Conservation (phyloP, 2,888 invertebrate genomes). For the Drosophila leonis region DNA sequence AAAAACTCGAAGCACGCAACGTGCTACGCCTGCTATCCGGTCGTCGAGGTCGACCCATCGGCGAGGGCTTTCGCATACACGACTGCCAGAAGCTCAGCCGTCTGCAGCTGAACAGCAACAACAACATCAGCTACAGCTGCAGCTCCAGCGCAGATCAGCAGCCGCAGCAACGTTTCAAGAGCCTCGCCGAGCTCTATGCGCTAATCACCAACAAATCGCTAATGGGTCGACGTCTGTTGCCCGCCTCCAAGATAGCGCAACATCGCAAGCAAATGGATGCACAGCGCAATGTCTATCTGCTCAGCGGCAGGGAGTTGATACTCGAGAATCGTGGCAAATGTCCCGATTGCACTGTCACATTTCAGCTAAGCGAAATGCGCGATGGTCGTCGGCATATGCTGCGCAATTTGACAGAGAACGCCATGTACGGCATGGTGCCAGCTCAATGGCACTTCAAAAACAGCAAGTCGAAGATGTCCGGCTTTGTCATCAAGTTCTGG, state of each 20-base stretch:
- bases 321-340: conserved; percentile 91
- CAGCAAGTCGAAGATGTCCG: conserved; percentile 87
- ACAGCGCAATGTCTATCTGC: conserved; percentile 87
- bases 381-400: conserved; percentile 87
- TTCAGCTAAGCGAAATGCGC: conserved; percentile 87
- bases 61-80: conserved; percentile 87
- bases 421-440: conserved; percentile 91
- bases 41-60: conserved; percentile 88
- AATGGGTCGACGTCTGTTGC: conserved; percentile 76
- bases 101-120: conserved; percentile 86
- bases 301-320: conserved; percentile 88
- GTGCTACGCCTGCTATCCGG: conserved; percentile 90
- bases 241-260: conserved; percentile 85
- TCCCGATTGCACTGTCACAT: conserved; percentile 89
- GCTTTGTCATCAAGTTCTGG: conserved; percentile 94
- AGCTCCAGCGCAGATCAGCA: conserved; percentile 88
- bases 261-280: conserved; percentile 87
- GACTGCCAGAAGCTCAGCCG: conserved; percentile 88
- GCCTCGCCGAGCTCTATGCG: conserved; percentile 85
- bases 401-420: conserved; percentile 88
- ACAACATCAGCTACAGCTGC: conserved; percentile 87
- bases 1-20: conserved; percentile 86
- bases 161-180: conserved; percentile 86
- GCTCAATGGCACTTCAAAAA: conserved; percentile 87
- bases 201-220: conserved; percentile 85